phyloP scores from a whole-genome alignment of 2,797 vertebrate genomes.

The Ammospiza maritima region DNA sequence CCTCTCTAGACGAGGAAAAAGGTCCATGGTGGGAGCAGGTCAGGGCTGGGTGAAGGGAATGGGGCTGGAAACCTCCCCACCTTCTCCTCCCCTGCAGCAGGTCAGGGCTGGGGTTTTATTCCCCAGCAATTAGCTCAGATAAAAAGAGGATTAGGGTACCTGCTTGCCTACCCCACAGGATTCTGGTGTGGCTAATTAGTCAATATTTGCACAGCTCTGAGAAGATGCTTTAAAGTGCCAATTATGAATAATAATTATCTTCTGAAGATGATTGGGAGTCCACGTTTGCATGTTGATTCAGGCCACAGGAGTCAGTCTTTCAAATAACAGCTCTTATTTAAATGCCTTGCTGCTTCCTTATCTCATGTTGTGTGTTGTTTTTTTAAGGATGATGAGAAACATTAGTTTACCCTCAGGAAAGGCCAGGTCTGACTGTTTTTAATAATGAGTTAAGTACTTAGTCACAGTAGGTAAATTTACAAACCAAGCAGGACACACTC shows the following conservation, averaged over 20 bases:
- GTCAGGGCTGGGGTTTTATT: not conserved
- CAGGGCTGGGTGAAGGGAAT: fast-evolving
- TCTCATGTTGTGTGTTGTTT: not conserved
- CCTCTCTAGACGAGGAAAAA: not conserved
- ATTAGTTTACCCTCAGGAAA: slow-evolving; percentile 48
- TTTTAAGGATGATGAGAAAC: slow-evolving; percentile 43
- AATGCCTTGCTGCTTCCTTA: slow-evolving; percentile 15
- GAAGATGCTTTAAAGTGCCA: slow-evolving; percentile 20
- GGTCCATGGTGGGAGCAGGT: not conserved
- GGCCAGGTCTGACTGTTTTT: slow-evolving; percentile 65
- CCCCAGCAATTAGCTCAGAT: not conserved
- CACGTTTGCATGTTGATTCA: not conserved
- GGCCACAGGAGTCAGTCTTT: slow-evolving; percentile 25
- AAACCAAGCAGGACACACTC: slow-evolving; percentile 45
- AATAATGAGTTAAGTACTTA: slow-evolving; percentile 63
- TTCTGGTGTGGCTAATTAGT: slow-evolving; percentile 30
- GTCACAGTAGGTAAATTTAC: slow-evolving; percentile 62
- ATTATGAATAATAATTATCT: slow-evolving; percentile 56
- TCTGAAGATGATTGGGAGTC: slow-evolving; percentile 27
- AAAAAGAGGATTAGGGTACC: not conserved
- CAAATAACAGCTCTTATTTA: slow-evolving; percentile 8
- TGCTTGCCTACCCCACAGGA: not conserved
- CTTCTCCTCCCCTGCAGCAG: not conserved
- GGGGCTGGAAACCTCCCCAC: not conserved
- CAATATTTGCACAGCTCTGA: slow-evolving; percentile 42